Evolutionary conservation across 2,888 invertebrate species (phyloP), one percentile per base, ranked within the genome.

Genomic region (Portevinia maculata): DNA sequence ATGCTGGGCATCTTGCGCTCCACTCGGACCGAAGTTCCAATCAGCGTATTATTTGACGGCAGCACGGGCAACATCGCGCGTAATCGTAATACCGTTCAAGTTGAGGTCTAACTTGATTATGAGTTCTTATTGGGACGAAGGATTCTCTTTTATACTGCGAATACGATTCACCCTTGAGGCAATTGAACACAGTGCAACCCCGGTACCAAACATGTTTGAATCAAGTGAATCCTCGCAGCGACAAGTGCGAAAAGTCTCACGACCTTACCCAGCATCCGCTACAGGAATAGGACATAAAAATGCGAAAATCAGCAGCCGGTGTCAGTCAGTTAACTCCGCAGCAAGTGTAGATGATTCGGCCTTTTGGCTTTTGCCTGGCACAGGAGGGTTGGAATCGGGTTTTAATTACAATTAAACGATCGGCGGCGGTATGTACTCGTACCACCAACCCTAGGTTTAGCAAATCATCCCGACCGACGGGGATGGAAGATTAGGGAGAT

Each of bases 221-320:
- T 24, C 24, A 24, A 39, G 39, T 64, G 60, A 62, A 50, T 48
- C 32, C 32, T 60, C 62, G 81, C 52, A 13, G 55, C 85, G 87
- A 88, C 90, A 90, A 90, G 90, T 90, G 90, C 88, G 89, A 87
- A 87, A 89, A 89, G 88, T 90, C 90, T 89, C 90, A 90, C 90
- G 87, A 86, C 85, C 78, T 83, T 24, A 83, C 83, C 71, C 83
- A 83, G 83, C 83, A 83, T 78, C 62, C 60, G 41, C 37, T 17
- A 9, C 19, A 46, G 28, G 37, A 64, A 44, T 15, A 64, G 41
- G 53, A 60, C 17, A 65, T 78, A 55, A 60, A 83, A 83, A 81
- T 81, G 81, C 81, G 83, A 71, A 78, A 83, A 83, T 83, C 76
- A 71, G 32, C 83, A 78, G 78, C 83, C 78, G 76, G 83, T 83